Base-by-base conservation (phyloP, 2,888 invertebrate species). In the Congeria kusceri region DNA sequence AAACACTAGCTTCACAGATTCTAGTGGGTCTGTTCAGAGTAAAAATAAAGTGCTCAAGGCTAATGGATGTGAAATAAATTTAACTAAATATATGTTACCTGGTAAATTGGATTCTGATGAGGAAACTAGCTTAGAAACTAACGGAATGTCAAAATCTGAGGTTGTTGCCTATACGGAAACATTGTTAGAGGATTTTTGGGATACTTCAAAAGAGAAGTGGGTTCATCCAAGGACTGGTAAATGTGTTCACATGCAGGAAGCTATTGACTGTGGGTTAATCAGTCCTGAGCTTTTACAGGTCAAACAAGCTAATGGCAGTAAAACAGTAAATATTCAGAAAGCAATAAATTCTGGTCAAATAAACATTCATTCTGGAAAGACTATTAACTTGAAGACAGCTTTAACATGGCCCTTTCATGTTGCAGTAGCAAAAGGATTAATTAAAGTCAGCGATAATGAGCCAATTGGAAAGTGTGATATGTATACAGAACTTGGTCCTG, bases 341-440 rank as follows among this genome's bases (percentile, higher is more conserved):
- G 90, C 91, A 28, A 84, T 91, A 69, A 86, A 88, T 59, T 80
- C 80, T 56, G 91, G 91, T 77, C 92, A 97, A 64, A 95, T 97
- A 66, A 96, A 97, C 94, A 95, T 96, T 61, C 96, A 96, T 94
- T 96, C 74, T 96, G 96, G 25, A 18, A 80, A 83, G 61, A 83
- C 86, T n/a, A 84, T 88, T 27, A 87, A 89, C 76, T 77, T 86
- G 49, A 85, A 77, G 46, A 96, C 91, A 49, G 91, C 91, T 90
- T 96, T 96, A 75, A 95, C 84, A 1, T 62, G 91, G 25, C 83
- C 91, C 13, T 82, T 93, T 62, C 86, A 88, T 32, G 88, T 89
- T 58, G 91, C 91, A 23, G 63, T 87, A 7, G 79, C 85, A 32
- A 80, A 84, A 44, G 89, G 89, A 11, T 69, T 91, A 5, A 64